Percentiles rank a stretch among this genome's conserved stretches.
These are phyloP conservation scores for Dendrolimus kikuchii DNA, from an alignment of 1,140 invertebrate genomes.

Conservation along the genomic window DNA sequence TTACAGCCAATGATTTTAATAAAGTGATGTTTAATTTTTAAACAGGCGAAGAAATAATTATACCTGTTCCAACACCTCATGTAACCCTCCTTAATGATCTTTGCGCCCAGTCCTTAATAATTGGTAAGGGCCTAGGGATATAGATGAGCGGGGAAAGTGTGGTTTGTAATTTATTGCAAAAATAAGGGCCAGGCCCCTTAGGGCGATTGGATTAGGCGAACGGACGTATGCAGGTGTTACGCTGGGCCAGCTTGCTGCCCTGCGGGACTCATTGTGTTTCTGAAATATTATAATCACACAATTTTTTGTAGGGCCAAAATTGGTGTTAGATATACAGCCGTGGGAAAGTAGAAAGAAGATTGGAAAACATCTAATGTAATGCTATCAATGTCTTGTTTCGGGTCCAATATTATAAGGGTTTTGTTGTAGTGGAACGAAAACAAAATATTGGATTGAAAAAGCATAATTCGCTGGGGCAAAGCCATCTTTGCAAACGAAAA, in stretches of 20 bases:
- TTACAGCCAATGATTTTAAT: no score
- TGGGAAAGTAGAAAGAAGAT: neutral
- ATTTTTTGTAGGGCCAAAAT: conserved; percentile 1
- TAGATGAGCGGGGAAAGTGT: conserved; percentile 9
- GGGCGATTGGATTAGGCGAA: conserved; percentile 6
- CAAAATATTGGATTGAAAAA: no score
- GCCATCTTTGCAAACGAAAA: no score
- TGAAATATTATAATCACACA: conserved; percentile 22
- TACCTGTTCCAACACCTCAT: no score
- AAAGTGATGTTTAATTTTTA: no score
- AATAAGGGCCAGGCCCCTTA: conserved; percentile 12
- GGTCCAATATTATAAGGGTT: no score
- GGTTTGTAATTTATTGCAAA: conserved; percentile 25
- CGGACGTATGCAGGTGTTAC: conserved; percentile 24
- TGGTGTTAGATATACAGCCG: neutral
- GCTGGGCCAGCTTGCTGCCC: conserved; percentile 10
- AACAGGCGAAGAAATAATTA: no score
- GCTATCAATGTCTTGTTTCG: no score
- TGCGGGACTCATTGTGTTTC: conserved; percentile 18
- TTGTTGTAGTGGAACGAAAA: neutral
- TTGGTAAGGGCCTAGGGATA: conserved; percentile 14
- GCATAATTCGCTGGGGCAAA: no score
- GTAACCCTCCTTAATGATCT: no score
- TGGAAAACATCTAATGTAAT: no score
- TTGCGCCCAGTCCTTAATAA: conserved; percentile 8